Evolutionary conservation across 2,888 invertebrate species (phyloP), one percentile per base, ranked within the genome.

Genomic region (Podabrus alpinus): DNA sequence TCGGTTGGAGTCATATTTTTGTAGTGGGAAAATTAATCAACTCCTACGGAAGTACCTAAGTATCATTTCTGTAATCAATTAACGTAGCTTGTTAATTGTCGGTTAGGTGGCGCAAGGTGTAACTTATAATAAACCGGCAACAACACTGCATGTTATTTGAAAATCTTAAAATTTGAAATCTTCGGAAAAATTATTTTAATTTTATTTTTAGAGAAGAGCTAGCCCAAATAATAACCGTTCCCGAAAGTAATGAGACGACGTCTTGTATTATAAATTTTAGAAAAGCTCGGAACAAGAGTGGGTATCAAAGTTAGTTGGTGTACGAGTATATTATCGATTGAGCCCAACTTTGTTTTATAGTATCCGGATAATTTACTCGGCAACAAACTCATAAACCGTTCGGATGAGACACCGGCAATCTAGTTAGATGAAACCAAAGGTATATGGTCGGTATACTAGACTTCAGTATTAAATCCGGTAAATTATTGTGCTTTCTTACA

Each of bases 301-400:
- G 29, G 72, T 29, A 72, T 59, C 66, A 16, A 68, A 17, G 21
- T 62, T 61, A 77, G 76, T 79, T 77, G 74, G 75, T 78, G 77
- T 78, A 76, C 77, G 77, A 77, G 70, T 72, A 73, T 75, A 76
- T 71, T 79, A 79, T 80, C 79, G 80, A 81, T 81, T 80, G 77
- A 78, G 77, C 75, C 72, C 76, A 77, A 79, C 78, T 79, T 80
- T 79, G 79, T 79, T 79, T 81, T 81, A 80, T 81, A 75, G 80
- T 80, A 79, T 81, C 78, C 79, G 80, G 80, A 80, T 82, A 81
- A 82, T 82, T 82, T 82, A 81, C 80, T 82, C 77, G 79, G 80
- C 80, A 80, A 81, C 79, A 77, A 79, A 79, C 79, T 82, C 83
- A 81, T 83, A 83, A 83, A 83, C 81, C 80, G 81, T 82, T 79